phyloP scores from a whole-genome alignment of 2,888 invertebrate species.

The Lasioglossum zephyrum region DNA sequence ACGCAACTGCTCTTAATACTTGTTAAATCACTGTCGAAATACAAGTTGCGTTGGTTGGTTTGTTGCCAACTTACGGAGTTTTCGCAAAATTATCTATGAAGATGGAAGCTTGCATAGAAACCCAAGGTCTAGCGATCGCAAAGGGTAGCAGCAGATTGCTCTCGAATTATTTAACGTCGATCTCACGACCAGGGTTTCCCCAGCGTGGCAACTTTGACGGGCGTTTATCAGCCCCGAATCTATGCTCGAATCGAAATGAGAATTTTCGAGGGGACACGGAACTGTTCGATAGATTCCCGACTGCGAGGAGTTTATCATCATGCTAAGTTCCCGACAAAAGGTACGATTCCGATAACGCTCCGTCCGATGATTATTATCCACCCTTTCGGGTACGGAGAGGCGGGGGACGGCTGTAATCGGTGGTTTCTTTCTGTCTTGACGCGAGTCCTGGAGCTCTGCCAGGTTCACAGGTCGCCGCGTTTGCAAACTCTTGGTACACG shows the following conservation, averaged over 20 bases:
- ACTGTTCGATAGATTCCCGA: not conserved
- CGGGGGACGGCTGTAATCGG: not conserved
- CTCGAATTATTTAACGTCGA: not conserved
- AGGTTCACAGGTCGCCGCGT: slow-evolving; percentile 38
- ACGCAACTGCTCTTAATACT: too few species aligned
- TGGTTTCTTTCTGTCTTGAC: slow-evolving; percentile 33
- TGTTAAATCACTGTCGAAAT: too few species aligned
- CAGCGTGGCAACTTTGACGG: not conserved
- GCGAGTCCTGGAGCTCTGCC: slow-evolving; percentile 46
- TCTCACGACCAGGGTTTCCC: not conserved
- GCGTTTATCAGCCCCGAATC: slow-evolving; percentile 1
- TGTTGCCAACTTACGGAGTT: not conserved
- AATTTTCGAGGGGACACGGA: not conserved
- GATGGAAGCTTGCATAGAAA: not conserved
- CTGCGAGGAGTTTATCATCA: not conserved
- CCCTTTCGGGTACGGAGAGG: not conserved
- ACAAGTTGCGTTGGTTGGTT: too few species aligned
- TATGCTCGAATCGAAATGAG: not conserved
- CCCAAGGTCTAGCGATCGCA: not conserved
- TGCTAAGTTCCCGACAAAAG: not conserved
- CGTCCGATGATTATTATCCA: slow-evolving; percentile 30
- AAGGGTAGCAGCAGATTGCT: not conserved
- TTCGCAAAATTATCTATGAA: not conserved
- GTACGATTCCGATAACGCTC: slow-evolving; percentile 39
- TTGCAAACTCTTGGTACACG: slow-evolving; percentile 21